Evolutionary conservation across 2,797 vertebrate genomes (phyloP).

Genomic region (Chelon auratus): DNA sequence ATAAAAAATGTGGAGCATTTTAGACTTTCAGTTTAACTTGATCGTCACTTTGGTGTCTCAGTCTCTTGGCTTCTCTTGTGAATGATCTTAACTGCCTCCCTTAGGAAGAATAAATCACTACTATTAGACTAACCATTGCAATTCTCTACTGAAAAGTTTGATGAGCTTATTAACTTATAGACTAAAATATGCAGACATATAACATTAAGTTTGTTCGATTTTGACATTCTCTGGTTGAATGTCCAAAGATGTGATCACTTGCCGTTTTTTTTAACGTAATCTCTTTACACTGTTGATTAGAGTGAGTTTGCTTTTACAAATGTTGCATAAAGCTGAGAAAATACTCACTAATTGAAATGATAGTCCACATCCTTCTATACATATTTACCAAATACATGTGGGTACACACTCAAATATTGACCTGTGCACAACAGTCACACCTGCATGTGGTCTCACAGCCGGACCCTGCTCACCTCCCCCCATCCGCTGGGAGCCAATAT

Average conservation of each 20-base stretch:
- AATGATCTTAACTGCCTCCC: background rate
- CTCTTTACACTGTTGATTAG: background rate
- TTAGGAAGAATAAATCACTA: background rate
- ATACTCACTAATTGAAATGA: background rate
- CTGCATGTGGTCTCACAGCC: slow-evolving; percentile 44
- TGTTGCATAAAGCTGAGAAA: background rate
- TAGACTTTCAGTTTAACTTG: slow-evolving; percentile 4
- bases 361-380: background rate
- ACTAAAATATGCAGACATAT: background rate
- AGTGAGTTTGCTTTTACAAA: background rate
- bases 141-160: background rate
- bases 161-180: no score
- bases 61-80: background rate
- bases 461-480: background rate
- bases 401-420: slow-evolving; percentile 25
- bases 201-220: background rate
- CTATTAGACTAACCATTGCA: background rate
- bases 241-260: background rate
- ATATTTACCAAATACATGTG: slow-evolving; percentile 13
- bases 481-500: slow-evolving; percentile 56
- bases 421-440: slow-evolving; percentile 28
- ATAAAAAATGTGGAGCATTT: background rate
- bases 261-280: background rate
- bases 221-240: background rate
- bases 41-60: background rate